Percentiles rank a stretch among this genome's conserved stretches.
These are phyloP conservation scores for Pycnonotus jocosus DNA, from an alignment of 2,113 vertebrate species.

Conservation along the genomic window DNA sequence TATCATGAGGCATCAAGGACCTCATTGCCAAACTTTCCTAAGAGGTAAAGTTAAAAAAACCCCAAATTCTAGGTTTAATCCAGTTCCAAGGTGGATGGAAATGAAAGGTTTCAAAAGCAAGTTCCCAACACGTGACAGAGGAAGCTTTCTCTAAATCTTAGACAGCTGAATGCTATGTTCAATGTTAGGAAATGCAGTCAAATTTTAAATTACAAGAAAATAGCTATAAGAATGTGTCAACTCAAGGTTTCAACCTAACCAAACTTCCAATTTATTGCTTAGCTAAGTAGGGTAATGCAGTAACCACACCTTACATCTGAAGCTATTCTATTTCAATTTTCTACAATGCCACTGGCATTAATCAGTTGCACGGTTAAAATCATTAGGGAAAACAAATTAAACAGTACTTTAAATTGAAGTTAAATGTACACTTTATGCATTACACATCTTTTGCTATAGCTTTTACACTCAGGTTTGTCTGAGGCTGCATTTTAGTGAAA, in stretches of 20 bases:
- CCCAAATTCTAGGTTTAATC: neutral
- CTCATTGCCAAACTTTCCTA: neutral
- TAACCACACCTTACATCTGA: neutral
- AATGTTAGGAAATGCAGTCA: neutral
- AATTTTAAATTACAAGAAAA: neutral
- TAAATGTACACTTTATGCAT: neutral
- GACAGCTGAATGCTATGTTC: neutral
- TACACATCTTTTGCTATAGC: neutral
- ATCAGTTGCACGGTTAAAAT: conserved; percentile 22
- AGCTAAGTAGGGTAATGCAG: neutral
- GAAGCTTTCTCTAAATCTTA: neutral
- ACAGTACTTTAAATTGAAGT: neutral
- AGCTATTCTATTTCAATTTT: conserved; percentile 26
- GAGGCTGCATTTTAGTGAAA: neutral
- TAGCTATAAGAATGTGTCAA: neutral
- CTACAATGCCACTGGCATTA: neutral
- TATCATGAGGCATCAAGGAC: neutral
- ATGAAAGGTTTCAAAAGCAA: neutral
- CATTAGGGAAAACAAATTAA: conserved; percentile 44
- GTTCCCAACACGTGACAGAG: neutral
- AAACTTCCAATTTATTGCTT: conserved; percentile 6
- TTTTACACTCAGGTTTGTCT: neutral
- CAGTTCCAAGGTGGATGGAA: neutral
- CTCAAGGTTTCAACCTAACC: neutral
- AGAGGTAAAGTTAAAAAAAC: neutral